Percentiles rank a stretch among this genome's conserved stretches.
phyloP scores from a whole-genome alignment of 2,888 invertebrate species.

The Epistrophella euchroma region DNA sequence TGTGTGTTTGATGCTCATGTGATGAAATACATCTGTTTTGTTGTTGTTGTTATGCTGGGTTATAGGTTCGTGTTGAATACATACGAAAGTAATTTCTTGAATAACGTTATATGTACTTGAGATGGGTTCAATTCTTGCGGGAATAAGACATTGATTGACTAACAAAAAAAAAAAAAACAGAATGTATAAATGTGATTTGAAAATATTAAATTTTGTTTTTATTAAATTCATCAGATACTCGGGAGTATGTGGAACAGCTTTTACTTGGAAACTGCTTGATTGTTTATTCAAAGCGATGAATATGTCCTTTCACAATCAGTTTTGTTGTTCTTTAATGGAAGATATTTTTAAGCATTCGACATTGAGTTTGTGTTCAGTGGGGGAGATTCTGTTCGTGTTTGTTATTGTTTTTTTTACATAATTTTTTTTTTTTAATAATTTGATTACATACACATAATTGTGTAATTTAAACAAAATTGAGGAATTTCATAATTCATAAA shows the following conservation, averaged over 20 bases:
- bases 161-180: slow-evolving; percentile 1
- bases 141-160: slow-evolving; percentile 50
- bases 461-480: too few relatives aligned
- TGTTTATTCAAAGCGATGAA: slow-evolving; percentile 15
- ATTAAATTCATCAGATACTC: slow-evolving; percentile 9
- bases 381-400: too few relatives aligned
- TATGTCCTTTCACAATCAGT: background rate
- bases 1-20: slow-evolving; percentile 27
- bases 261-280: slow-evolving; percentile 2
- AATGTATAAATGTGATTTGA: slow-evolving; percentile 13
- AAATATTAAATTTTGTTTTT: slow-evolving; percentile 14
- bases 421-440: too few relatives aligned
- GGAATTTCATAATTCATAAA: too few relatives aligned
- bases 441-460: too few relatives aligned
- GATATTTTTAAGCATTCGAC: background rate
- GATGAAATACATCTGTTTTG: slow-evolving; percentile 52
- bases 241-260: slow-evolving; percentile 32
- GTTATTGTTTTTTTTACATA: too few relatives aligned
- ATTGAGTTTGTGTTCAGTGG: background rate
- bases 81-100: slow-evolving; percentile 24
- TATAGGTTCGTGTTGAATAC: background rate
- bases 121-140: slow-evolving; percentile 35
- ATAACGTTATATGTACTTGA: slow-evolving; percentile 16
- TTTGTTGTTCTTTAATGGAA: background rate
- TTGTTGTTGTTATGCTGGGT: background rate